Conservation (phyloP, 1,140 invertebrate species). For the Heliconius congener region DNA sequence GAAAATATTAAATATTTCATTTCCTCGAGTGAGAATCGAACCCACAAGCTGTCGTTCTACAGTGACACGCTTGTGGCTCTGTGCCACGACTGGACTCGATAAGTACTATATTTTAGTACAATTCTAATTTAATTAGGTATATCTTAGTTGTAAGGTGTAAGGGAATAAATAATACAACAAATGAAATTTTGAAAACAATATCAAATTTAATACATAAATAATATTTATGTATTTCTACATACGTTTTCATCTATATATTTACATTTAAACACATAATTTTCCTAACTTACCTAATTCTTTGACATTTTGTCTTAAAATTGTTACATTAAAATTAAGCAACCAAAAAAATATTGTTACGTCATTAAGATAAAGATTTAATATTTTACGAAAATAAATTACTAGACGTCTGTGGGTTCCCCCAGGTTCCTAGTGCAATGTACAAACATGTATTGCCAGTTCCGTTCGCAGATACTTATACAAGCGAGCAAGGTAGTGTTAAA, state of each 20-base stretch:
- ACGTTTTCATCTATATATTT: constrained; percentile 80
- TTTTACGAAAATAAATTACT: constrained; percentile 73
- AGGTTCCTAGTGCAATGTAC: constrained; percentile 16
- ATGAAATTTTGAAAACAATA: constrained; percentile 80
- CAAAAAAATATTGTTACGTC: constrained; percentile 62
- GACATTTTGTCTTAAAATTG: constrained; percentile 59
- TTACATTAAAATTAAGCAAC: constrained; percentile 66
- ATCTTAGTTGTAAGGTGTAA: background rate
- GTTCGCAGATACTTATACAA: constrained; percentile 17
- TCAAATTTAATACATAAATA: constrained; percentile 82
- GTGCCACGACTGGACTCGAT: too few species aligned
- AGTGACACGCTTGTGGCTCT: too few species aligned
- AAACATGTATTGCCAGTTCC: constrained; percentile 42
- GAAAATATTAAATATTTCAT: too few species aligned
- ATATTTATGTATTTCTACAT: constrained; percentile 79
- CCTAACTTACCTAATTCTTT: constrained; percentile 70
- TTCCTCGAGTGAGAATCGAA: too few species aligned
- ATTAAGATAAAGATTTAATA: constrained; percentile 60
- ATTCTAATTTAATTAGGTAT: background rate
- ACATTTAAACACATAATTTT: constrained; percentile 78
- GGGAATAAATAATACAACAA: constrained; percentile 64
- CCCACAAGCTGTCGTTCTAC: too few species aligned
- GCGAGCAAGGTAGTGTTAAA: constrained; percentile 11
- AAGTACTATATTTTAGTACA: too few species aligned
- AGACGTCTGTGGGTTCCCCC: constrained; percentile 38